These are phyloP conservation scores for Melanerpes aurifrons DNA, from an alignment of 2,113 vertebrate species.

Conservation along the genomic window DNA sequence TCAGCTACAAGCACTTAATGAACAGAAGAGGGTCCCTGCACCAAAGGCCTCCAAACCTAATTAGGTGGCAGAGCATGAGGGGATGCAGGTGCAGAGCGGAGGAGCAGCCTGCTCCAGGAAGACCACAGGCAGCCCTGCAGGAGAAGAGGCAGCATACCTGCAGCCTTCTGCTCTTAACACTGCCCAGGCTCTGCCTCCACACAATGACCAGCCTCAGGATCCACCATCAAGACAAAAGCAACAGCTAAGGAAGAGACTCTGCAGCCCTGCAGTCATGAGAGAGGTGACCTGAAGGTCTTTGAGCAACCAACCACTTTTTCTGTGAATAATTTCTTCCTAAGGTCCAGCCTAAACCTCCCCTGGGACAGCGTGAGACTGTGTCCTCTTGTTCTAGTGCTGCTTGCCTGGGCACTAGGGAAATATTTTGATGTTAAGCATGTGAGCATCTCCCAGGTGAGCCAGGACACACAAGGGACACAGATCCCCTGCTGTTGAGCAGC, in stretches of 20 bases:
- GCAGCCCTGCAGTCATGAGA: too few relatives aligned
- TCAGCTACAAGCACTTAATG: neutral
- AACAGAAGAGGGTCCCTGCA: neutral
- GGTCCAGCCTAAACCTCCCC: too few relatives aligned
- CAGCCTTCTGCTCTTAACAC: neutral
- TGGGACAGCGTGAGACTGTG: too few relatives aligned
- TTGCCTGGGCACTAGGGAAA: neutral
- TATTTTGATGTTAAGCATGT: neutral
- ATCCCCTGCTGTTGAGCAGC: neutral
- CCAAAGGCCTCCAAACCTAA: neutral
- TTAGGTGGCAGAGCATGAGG: neutral
- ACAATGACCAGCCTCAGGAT: neutral
- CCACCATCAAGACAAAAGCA: neutral
- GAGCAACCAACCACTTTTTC: neutral
- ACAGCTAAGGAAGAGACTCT: neutral
- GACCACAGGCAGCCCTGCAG: accelerated
- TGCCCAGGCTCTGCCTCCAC: accelerated
- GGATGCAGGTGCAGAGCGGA: neutral
- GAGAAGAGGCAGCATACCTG: neutral
- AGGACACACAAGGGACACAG: neutral
- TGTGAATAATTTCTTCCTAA: too few relatives aligned
- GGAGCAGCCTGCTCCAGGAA: neutral
- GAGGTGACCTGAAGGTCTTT: neutral
- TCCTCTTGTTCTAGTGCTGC: too few relatives aligned
- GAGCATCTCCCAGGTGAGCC: neutral